Base-by-base conservation (phyloP, 1,140 invertebrate species). In the Drosophila subpulchrella region DNA sequence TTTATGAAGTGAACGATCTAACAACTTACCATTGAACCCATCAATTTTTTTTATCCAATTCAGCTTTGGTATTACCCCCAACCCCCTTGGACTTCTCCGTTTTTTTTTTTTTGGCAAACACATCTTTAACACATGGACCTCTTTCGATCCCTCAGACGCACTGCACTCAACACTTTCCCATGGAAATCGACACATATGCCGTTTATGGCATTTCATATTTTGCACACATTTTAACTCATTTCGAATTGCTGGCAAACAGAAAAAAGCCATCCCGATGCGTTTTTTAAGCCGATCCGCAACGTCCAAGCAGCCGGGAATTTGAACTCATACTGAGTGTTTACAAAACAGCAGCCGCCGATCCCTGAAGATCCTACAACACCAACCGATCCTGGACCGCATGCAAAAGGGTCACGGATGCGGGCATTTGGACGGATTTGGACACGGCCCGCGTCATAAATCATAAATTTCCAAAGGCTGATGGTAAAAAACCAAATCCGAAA, bases 311-410 rank as follows among this genome's bases (percentile, higher is more conserved):
- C 55, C 73, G 78, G 80, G 59, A 74, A 59, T 44, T 78, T 78
- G 78, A 82, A 79, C 76, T 81, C 90, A 90, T 77, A 91, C 90
- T 91, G 90, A 91, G 75, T 91, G 90, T 91, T 91, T 86, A 78
- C 90, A 88, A 91, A 91, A 91, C 85, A 91, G 67, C 79, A 79
- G 73, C 41, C 72, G 73, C 65, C 73, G 70, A 80, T 50, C 56
- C 65, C 60, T 48, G 58, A 51, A 13, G 48, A 51, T 50, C 47
- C 59, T 27, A 66, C n/a, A n/a, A 39, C 59, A 42, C 32, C 34
- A 34, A 61, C 36, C 41, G 32, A 61, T 36, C 63, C 72, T 82
- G 81, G 62, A 78, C 65, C 74, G 66, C 65, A 78, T 79, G 80
- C 84, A 74, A 88, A 88, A 89, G 84, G 84, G 83, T 81, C 82